Percentiles rank a stretch among this genome's conserved stretches.
Evolutionary conservation across 1,140 invertebrate genomes (phyloP).

Genomic region (Anagrus nilaparvatae): DNA sequence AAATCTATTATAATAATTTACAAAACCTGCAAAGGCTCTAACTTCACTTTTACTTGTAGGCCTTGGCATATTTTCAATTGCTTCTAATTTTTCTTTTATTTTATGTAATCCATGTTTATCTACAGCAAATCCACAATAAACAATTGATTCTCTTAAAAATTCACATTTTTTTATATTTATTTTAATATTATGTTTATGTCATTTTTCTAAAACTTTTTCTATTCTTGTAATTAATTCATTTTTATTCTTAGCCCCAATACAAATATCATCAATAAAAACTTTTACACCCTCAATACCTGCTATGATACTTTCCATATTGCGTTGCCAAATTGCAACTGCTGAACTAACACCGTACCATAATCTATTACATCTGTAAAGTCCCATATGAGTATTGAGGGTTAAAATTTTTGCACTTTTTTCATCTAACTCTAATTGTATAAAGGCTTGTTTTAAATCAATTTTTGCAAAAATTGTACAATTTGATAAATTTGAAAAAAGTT

Average conservation of each 20-base stretch:
- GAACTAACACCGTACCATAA: constrained; percentile 1
- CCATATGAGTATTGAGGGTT: constrained; percentile 15
- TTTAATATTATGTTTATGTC: neutral
- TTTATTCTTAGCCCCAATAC: neutral
- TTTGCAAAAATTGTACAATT: constrained; percentile 7
- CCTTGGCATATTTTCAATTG: constrained; percentile 10
- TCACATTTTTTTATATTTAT: neutral
- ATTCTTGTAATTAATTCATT: neutral
- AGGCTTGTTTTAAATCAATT: constrained; percentile 12
- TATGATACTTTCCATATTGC: neutral
- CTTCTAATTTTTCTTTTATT: constrained; percentile 6
- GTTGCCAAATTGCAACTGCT: neutral
- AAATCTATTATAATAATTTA: constrained; percentile 29
- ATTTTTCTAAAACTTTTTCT: neutral
- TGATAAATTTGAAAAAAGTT: neutral
- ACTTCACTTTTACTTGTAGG: constrained; percentile 21
- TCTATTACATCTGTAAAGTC: constrained; percentile 8
- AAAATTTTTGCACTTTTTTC: constrained; percentile 5
- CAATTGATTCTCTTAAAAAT: neutral
- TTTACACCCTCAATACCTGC: neutral
- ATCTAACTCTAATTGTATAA: constrained; percentile 11
- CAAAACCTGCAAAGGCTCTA: constrained; percentile 26
- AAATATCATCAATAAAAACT: neutral
- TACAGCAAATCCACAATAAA: constrained; percentile 2
- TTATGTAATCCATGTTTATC: constrained; percentile 8